These are phyloP conservation scores for Andrena bucephala DNA, from an alignment of 2,888 invertebrate species.

Conservation along the genomic window DNA sequence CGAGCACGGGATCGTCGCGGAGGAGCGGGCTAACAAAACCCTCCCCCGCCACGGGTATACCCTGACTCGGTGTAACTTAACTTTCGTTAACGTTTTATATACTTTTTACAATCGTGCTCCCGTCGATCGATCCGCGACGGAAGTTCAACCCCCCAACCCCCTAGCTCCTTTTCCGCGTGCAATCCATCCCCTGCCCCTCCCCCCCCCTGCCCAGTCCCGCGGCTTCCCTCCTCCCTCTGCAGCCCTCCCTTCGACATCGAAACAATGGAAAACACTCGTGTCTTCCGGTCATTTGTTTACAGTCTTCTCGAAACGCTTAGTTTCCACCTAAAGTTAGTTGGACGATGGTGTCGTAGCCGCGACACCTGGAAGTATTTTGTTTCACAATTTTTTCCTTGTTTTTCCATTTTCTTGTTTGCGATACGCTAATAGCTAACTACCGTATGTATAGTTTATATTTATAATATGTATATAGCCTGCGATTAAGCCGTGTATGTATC, in stretches of 20 bases:
- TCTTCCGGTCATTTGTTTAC: conserved; percentile 81
- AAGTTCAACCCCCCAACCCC: conserved; percentile 14
- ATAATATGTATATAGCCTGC: conserved; percentile 70
- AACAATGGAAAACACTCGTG: conserved; percentile 80
- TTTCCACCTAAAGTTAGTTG: conserved; percentile 82
- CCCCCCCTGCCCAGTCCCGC: neutral
- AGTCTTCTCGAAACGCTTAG: conserved; percentile 83
- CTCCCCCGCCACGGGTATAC: conserved; percentile 45
- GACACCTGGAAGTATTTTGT: conserved; percentile 81
- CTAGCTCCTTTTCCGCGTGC: conserved; percentile 18
- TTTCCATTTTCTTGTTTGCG: conserved; percentile 19
- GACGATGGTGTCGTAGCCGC: conserved; percentile 83
- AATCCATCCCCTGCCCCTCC: neutral
- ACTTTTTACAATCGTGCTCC: conserved; percentile 50
- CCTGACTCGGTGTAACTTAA: conserved; percentile 55
- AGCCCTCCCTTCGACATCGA: conserved; percentile 54
- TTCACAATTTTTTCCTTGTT: conserved; percentile 51
- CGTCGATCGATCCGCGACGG: conserved; percentile 58
- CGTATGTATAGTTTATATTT: conserved; percentile 47
- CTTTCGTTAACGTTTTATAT: conserved; percentile 43
- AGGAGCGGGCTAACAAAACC: conserved; percentile 55
- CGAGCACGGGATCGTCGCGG: conserved; percentile 69
- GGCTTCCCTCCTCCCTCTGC: conserved; percentile 3
- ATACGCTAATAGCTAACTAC: conserved; percentile 73
- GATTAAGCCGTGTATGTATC: conserved; percentile 69